Conservation (phyloP, 2,113 vertebrate genomes). For the Channa maculata region DNA sequence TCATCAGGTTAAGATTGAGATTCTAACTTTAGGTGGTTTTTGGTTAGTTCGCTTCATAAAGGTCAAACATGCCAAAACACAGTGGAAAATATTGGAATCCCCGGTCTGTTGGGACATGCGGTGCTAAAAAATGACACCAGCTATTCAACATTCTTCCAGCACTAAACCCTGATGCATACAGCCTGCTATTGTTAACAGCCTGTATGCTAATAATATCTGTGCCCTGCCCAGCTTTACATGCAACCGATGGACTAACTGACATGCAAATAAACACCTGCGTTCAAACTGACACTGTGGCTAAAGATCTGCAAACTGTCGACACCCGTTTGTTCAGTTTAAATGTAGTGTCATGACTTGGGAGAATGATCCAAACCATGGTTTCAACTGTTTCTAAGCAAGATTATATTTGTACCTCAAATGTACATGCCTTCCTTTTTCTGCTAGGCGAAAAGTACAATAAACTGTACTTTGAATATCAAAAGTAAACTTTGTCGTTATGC, state of each 20-base stretch:
- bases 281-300: constrained; percentile 21
- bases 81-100: background rate
- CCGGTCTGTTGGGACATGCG: background rate
- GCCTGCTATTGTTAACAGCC: background rate
- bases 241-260: constrained; percentile 62
- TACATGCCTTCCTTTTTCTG: no score
- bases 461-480: no score
- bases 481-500: no score
- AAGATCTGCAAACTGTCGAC: background rate
- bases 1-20: no score
- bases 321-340: constrained; percentile 22
- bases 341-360: background rate
- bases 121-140: background rate
- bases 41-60: no score
- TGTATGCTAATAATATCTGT: background rate
- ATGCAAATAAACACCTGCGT: constrained; percentile 51
- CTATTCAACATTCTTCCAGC: background rate
- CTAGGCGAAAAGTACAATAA: no score
- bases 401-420: no score
- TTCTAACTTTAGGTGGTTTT: no score
- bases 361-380: background rate
- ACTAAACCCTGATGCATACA: background rate
- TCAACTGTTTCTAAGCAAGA: background rate
- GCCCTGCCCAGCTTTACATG: constrained; percentile 4
- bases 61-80: no score